These are phyloP conservation scores for Poeciliopsis infans DNA, from an alignment of 2,797 vertebrate species.

Conservation along the genomic window DNA sequence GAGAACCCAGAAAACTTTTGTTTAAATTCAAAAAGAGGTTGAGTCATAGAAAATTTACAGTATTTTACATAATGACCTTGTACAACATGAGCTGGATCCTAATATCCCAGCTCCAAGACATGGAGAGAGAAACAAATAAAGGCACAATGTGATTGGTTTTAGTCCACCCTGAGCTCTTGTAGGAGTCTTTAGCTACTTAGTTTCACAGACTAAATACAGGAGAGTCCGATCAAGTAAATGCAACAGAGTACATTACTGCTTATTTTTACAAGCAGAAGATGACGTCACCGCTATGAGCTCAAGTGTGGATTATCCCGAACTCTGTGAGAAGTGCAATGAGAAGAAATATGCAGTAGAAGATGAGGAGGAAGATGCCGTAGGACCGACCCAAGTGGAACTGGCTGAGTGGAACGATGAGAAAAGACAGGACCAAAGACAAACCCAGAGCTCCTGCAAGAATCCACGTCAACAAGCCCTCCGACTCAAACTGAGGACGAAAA, in stretches of 20 bases:
- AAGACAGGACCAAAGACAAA: conserved; percentile 90
- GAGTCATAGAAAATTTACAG: conserved; percentile 42
- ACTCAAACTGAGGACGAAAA: conserved; percentile 84
- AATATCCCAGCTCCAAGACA: conserved; percentile 22
- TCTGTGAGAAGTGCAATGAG: conserved; percentile 90
- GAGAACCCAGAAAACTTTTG: conserved; percentile 43
- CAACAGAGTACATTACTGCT: conserved; percentile 9
- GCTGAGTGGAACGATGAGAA: conserved; percentile 86
- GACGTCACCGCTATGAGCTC: conserved; percentile 3
- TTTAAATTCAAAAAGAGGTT: conserved; percentile 38
- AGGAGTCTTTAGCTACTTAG: conserved; percentile 8
- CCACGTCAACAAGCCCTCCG: conserved; percentile 89
- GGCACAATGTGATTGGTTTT: conserved; percentile 41
- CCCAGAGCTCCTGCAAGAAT: conserved; percentile 88
- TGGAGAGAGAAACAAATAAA: conserved; percentile 19
- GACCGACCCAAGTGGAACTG: conserved; percentile 87
- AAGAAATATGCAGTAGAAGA: conserved; percentile 1
- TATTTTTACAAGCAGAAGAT: conserved; percentile 23
- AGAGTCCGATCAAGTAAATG: conserved; percentile 4
- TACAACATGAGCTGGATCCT: conserved; percentile 7
- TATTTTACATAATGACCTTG: conserved; percentile 35
- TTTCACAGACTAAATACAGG: conserved; percentile 16
- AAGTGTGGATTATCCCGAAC: conserved; percentile 82
- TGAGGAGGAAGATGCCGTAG: conserved; percentile 85
- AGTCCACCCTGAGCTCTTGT: conserved; percentile 44